phyloP scores from a whole-genome alignment of 2,797 vertebrate species.

The Ptychadena robeensis region DNA sequence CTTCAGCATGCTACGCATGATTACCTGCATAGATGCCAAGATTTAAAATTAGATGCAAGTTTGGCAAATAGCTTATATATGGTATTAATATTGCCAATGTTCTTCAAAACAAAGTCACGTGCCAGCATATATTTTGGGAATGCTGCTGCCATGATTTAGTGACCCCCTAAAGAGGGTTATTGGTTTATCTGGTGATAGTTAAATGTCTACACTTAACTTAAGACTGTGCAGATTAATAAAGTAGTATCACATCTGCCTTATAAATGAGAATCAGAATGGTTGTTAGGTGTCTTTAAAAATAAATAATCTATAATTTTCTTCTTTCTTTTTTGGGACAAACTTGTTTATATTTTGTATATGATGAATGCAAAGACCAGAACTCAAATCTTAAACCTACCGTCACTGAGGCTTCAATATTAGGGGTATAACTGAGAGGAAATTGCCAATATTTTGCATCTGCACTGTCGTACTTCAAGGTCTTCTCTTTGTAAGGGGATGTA shows the following conservation, averaged over 20 bases:
- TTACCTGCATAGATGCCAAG: too few species aligned
- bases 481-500: slow-evolving; percentile 61
- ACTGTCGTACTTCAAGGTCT: slow-evolving; percentile 54
- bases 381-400: slow-evolving; percentile 16
- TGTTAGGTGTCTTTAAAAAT: too few species aligned
- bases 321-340: background rate
- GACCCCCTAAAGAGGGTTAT: too few species aligned
- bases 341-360: slow-evolving; percentile 34
- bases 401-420: slow-evolving; percentile 26
- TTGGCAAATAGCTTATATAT: too few species aligned
- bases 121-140: background rate
- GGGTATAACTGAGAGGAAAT: slow-evolving; percentile 32
- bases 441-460: slow-evolving; percentile 43
- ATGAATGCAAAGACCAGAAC: slow-evolving; percentile 38
- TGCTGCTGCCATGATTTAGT: background rate
- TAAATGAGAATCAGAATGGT: background rate
- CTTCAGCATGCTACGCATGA: too few species aligned
- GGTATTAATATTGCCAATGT: background rate
- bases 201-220: background rate
- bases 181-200: too few species aligned
- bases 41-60: too few species aligned
- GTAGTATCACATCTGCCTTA: background rate
- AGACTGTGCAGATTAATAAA: background rate
- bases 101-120: background rate
- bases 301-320: too few species aligned